Base-by-base conservation (phyloP, 2,888 invertebrate species). In the Byasa hedistus region DNA sequence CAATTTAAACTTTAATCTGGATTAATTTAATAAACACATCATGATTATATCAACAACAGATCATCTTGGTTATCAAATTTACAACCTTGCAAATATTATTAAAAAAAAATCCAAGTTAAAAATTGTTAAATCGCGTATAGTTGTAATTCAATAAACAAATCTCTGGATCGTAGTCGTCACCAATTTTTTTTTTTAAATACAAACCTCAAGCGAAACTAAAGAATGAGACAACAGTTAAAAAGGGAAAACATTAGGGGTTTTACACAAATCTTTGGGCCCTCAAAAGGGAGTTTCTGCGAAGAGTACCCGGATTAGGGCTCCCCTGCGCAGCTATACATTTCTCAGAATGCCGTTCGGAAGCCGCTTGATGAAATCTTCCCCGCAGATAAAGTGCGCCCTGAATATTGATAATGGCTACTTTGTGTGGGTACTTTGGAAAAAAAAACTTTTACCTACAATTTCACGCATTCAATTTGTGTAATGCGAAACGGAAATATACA, bases 241-340 rank as follows among this genome's bases (percentile, higher is more conserved):
- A 68, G 64, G 61, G 54, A 21, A 57, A 52, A 64, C 56, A 54
- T 64, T 59, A 44, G 57, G 61, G 68, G 60, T 44, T 21, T 52
- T n/a, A 60, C 52, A 64, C 60, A 52, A 68, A 64, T 59, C 54
- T 59, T 36, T 32, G 44, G 22, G 19, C 68, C 72, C 73, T 75
- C 72, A 73, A 76, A 72, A 71, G 74, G 72, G 73, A 73, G 66
- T 68, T 71, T 68, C 71, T 69, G 51, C 66, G 68, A 75, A 73
- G 72, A 75, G 73, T 74, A 61, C 68, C 24, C 77, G 78, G 77
- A 78, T 78, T 77, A 64, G 60, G 32, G 66, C 74, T 74, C 76
- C 75, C 70, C 68, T 60, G 32, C 60, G 27, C 60, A 23, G 24
- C 52, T 68, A 59, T 65, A 54, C 61, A 24, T 64, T 67, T 67